Evolutionary conservation across 2,888 invertebrate genomes (phyloP).

Genomic region (Oscheius sp.): DNA sequence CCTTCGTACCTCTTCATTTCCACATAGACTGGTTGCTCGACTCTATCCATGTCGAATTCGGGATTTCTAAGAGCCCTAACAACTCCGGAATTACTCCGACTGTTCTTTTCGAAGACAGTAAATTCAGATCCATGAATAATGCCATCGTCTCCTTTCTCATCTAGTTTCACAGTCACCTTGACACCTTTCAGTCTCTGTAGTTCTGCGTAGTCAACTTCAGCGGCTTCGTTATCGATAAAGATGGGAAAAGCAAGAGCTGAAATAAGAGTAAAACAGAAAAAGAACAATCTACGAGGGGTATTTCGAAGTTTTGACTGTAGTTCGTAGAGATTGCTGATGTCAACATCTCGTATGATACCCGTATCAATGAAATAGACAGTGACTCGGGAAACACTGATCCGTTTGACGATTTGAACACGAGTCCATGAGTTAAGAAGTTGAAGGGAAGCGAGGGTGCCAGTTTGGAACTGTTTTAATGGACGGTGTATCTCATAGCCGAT

Average conservation of each 20-base stretch:
- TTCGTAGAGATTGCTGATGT: conserved; percentile 21
- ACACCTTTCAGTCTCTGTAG: conserved; percentile 9
- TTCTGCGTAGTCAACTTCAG: neutral
- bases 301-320: neutral
- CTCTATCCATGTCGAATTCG: conserved; percentile 2
- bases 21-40: neutral
- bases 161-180: conserved; percentile 13
- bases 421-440: conserved; percentile 8
- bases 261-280: neutral
- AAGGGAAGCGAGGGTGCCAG: neutral
- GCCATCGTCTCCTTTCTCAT: neutral
- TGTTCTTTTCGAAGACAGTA: conserved; percentile 16
- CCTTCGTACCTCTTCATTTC: too few species aligned
- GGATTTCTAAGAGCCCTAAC: conserved; percentile 2
- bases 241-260: neutral
- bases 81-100: neutral
- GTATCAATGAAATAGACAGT: conserved; percentile 13
- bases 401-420: conserved; percentile 7
- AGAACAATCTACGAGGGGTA: neutral
- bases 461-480: neutral
- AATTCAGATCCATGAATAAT: neutral
- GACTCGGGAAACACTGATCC: neutral
- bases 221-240: neutral
- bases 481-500: neutral
- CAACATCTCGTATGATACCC: conserved; percentile 10